phyloP scores from a whole-genome alignment of 2,113 vertebrate genomes.

The Varanus salvator region DNA sequence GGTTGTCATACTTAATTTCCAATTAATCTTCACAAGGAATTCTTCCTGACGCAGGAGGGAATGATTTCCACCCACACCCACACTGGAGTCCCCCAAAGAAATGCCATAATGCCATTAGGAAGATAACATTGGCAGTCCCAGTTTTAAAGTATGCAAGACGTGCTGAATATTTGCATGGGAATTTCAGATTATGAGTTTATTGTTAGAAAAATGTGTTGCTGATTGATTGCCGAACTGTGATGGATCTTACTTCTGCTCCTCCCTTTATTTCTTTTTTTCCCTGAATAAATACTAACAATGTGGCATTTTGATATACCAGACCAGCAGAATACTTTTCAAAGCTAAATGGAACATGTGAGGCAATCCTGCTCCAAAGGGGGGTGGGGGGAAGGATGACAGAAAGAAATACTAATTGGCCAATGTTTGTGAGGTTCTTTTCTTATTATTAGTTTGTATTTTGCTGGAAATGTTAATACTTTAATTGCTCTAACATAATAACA shows the following conservation, averaged over 20 bases:
- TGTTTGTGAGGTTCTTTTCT: not conserved
- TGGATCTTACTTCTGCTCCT: not conserved
- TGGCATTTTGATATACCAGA: constrained; percentile 12
- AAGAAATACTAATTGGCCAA: not conserved
- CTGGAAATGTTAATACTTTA: not conserved
- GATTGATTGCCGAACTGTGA: constrained; percentile 49
- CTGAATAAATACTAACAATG: not conserved
- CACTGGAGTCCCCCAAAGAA: constrained; percentile 7
- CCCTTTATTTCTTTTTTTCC: constrained; percentile 15
- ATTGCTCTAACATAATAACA: not conserved
- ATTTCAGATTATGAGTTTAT: constrained; percentile 26
- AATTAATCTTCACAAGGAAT: constrained; percentile 32
- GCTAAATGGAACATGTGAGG: not conserved
- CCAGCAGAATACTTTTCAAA: not conserved
- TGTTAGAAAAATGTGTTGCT: constrained; percentile 44
- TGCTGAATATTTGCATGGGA: constrained; percentile 34
- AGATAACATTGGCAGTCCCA: constrained; percentile 23
- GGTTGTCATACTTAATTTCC: constrained; percentile 11
- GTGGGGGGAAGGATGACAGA: not conserved
- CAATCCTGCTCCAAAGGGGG: not conserved
- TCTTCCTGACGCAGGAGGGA: not conserved
- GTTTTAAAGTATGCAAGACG: constrained; percentile 4
- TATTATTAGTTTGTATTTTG: constrained; percentile 6
- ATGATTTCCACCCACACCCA: not conserved
- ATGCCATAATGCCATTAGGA: constrained; percentile 19